Evolutionary conservation across 1,140 invertebrate species (phyloP).

Genomic region (Pseudomyrmex sp.): DNA sequence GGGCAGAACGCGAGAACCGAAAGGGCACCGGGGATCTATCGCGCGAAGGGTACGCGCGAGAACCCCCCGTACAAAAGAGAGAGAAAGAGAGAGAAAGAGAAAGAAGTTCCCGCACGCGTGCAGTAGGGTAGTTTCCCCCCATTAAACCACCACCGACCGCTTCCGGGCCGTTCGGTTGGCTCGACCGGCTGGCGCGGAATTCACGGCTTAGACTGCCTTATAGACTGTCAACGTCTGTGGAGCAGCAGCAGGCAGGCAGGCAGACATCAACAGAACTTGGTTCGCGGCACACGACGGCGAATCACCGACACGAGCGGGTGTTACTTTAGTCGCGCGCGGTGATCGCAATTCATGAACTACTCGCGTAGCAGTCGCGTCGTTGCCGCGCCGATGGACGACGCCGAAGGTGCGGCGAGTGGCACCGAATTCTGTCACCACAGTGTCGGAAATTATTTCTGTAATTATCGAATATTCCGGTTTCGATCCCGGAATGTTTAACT

Average conservation of each 20-base stretch:
- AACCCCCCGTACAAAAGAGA: neutral
- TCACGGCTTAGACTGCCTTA: slow-evolving; percentile 59
- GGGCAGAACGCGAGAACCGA: slow-evolving; percentile 2
- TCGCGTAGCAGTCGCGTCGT: neutral
- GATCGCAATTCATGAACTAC: slow-evolving; percentile 23
- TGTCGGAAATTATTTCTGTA: too few species aligned
- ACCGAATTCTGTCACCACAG: too few species aligned
- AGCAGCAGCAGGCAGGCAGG: slow-evolving; percentile 45
- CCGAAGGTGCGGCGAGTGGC: neutral
- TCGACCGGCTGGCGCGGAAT: slow-evolving; percentile 41
- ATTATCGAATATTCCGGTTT: too few species aligned
- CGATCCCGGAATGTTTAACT: too few species aligned
- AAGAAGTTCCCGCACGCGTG: slow-evolving; percentile 19
- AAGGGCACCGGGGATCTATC: slow-evolving; percentile 3
- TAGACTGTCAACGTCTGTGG: slow-evolving; percentile 62
- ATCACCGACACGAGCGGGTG: slow-evolving; percentile 60
- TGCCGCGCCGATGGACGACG: neutral
- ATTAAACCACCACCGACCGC: slow-evolving; percentile 36
- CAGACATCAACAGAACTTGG: slow-evolving; percentile 26
- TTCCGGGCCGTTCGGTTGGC: slow-evolving; percentile 35
- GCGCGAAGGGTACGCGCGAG: slow-evolving; percentile 26
- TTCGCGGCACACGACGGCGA: slow-evolving; percentile 60
- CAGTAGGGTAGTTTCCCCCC: slow-evolving; percentile 48
- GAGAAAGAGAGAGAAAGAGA: too few species aligned
- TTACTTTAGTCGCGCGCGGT: neutral